Percentiles rank a stretch among this genome's conserved stretches.
These are phyloP conservation scores for Drosophila equinoxialis DNA, from an alignment of 1,140 invertebrate genomes.

Conservation along the genomic window DNA sequence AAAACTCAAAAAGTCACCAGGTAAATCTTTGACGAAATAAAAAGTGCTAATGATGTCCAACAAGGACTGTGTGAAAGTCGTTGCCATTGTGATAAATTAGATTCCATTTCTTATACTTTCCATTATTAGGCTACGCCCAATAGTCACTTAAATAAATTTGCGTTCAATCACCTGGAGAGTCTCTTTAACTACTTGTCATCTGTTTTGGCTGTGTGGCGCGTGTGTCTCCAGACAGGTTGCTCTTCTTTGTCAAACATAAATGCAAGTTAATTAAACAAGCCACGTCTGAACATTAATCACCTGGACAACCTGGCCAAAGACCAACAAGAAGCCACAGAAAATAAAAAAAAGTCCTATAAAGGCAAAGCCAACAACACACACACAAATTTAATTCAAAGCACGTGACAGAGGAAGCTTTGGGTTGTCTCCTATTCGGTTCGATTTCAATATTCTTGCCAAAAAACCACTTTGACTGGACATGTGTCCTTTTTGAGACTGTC, in stretches of 20 bases:
- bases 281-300: conserved; percentile 71
- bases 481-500: conserved; percentile 47
- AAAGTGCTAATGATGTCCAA: background rate
- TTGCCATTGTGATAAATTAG: background rate
- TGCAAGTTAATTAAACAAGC: conserved; percentile 76
- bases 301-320: conserved; percentile 47
- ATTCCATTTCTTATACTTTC: background rate
- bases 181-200: conserved; percentile 12
- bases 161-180: conserved; percentile 7
- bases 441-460: conserved; percentile 45
- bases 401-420: conserved; percentile 28
- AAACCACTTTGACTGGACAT: conserved; percentile 37
- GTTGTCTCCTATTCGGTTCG: conserved; percentile 18
- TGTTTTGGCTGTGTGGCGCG: conserved; percentile 10
- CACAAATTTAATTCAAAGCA: conserved; percentile 65
- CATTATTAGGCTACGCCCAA: conserved; percentile 1
- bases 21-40: background rate
- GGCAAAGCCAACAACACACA: conserved; percentile 11
- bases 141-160: conserved; percentile 10
- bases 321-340: conserved; percentile 31
- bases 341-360: conserved; percentile 3
- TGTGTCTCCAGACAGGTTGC: conserved; percentile 7
- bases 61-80: background rate
- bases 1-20: background rate
- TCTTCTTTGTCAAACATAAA: conserved; percentile 30